Evolutionary conservation across 2,113 vertebrate species (phyloP), one percentile per base, ranked within the genome.

Genomic region (Phaethornis superciliosus): DNA sequence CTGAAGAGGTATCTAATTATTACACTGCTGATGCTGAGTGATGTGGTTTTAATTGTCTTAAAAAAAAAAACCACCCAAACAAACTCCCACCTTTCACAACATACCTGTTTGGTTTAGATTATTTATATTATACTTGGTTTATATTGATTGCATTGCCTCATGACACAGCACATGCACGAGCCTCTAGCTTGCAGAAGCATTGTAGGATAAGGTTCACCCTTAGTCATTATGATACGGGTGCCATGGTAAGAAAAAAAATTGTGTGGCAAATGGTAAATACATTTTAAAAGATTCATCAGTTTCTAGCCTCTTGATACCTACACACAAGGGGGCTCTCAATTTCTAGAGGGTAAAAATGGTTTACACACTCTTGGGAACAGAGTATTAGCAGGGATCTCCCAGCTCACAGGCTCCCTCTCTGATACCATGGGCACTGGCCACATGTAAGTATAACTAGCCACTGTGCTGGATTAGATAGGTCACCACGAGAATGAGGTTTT

Each of bases 1-100:
- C 63, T 60, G 54, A 95, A 85, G 65, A 89, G 33, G 60, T 27
- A 14, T 59, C 44, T 78, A 51, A 56, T 94, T 89, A 88, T 87
- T 90, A 87, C 49, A 27, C 23, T 30, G 32, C 35, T 79, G 51
- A 86, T 89, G 72, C 60, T 81, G 35, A 92, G 62, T 4, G 1
- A 59, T 26, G 21, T 49, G 40, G 16, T 32, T 94, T 89, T 77
- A 58, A 40, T 52, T 60, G 47, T 20, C n/a, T 13, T 40, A 52
- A 59, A 35, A 58, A 15, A 26, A 86, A 44, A 52, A 27, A 54
- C 11, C 40, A 11, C 40, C 40, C 40, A 40, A 40, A 40, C 40
- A 28, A 33, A 19, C 18, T 32, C 40, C 80, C 58, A 82, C 90
- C 72, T 88, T 89, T 95, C 55, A 52, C 16, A 35, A n/a, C 12